Conservation (phyloP, 2,113 vertebrate genomes). For the Paramisgurnus dabryanus region DNA sequence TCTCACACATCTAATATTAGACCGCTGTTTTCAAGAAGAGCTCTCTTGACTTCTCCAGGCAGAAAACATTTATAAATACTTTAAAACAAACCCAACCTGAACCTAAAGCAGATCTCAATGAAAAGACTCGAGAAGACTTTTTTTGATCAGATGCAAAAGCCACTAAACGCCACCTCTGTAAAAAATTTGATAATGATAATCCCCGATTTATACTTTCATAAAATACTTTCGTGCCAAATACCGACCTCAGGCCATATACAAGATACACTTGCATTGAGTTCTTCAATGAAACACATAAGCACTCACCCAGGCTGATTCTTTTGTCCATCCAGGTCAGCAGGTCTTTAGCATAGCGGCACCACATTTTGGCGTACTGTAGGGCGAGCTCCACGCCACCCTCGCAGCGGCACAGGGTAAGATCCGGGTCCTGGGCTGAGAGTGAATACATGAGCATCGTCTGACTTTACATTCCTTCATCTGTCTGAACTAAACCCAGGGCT, state of each 20-base stretch:
- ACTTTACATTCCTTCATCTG: conserved; percentile 31
- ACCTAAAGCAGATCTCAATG: neutral
- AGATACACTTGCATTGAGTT: too few relatives aligned
- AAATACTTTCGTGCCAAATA: too few relatives aligned
- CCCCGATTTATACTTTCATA: too few relatives aligned
- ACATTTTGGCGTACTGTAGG: conserved; percentile 86
- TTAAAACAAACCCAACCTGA: neutral
- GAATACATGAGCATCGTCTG: conserved; percentile 71
- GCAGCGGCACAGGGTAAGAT: conserved; percentile 79
- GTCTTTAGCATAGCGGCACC: conserved; percentile 93
- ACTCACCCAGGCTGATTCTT: conserved; percentile 82
- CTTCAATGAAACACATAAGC: neutral
- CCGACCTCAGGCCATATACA: too few relatives aligned
- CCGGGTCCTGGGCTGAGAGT: conserved; percentile 82
- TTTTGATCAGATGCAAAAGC: too few relatives aligned
- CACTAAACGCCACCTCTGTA: too few relatives aligned
- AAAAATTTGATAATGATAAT: too few relatives aligned
- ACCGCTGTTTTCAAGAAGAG: conserved; percentile 20
- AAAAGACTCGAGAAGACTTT: neutral
- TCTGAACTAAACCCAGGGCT: conserved; percentile 22
- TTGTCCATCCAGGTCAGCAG: conserved; percentile 90
- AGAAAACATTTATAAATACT: neutral
- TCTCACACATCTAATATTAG: conserved; percentile 6
- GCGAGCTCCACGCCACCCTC: conserved; percentile 86
- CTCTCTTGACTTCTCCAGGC: neutral